phyloP scores from a whole-genome alignment of 1,140 invertebrate genomes.

The Drosophila paulistorum region DNA sequence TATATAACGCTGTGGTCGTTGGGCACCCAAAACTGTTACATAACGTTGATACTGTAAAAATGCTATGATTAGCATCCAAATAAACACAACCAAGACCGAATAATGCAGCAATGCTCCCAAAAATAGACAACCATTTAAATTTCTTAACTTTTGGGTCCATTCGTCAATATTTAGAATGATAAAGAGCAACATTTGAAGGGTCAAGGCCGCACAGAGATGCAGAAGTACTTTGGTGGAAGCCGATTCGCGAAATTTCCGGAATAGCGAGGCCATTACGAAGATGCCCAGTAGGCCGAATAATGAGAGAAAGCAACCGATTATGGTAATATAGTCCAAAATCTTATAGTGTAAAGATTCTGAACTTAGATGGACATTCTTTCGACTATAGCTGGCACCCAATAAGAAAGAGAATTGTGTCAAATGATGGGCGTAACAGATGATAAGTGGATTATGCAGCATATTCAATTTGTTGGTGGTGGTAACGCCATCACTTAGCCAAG shows the following conservation, averaged over 20 bases:
- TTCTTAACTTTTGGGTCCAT: conserved; percentile 23
- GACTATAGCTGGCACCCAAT: conserved; percentile 73
- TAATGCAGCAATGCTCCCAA: conserved; percentile 86
- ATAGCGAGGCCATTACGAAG: conserved; percentile 85
- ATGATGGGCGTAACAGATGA: conserved; percentile 85
- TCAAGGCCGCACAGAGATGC: conserved; percentile 85
- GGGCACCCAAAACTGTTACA: conserved; percentile 85
- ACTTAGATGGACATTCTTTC: not conserved
- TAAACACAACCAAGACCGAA: conserved; percentile 86
- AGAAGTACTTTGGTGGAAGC: conserved; percentile 86
- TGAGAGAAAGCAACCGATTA: conserved; percentile 85
- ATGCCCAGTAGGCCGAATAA: conserved; percentile 85
- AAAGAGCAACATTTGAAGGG: conserved; percentile 85
- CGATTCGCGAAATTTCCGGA: conserved; percentile 85
- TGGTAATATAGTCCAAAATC: conserved; percentile 85
- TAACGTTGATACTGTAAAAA: conserved; percentile 87
- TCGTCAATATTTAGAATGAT: conserved; percentile 49
- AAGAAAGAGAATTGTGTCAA: conserved; percentile 87
- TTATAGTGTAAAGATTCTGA: conserved; percentile 80
- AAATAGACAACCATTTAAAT: conserved; percentile 79
- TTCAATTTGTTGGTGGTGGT: conserved; percentile 9
- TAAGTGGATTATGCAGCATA: conserved; percentile 2
- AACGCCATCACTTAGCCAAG: conserved; percentile 65
- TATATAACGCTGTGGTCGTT: conserved; percentile 84
- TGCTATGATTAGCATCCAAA: conserved; percentile 88